phyloP scores from a whole-genome alignment of 2,888 invertebrate species.

The Drosophila pseudotakahashii region DNA sequence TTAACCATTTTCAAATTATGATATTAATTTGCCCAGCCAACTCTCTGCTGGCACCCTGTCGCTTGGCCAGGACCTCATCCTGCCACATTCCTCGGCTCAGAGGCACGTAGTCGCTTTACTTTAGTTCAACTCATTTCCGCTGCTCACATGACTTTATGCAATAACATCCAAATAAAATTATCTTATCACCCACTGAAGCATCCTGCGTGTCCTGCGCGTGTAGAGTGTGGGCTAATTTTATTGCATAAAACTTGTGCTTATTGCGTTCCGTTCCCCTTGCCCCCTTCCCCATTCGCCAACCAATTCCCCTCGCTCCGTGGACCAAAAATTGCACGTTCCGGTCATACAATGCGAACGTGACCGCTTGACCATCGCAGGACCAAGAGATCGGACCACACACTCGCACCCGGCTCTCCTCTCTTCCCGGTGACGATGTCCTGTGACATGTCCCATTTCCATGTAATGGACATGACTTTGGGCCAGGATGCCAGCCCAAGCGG shows the following conservation, averaged over 20 bases:
- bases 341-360: constrained; percentile 76
- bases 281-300: neutral
- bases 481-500: constrained; percentile 42
- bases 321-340: constrained; percentile 71
- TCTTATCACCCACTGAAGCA: constrained; percentile 72
- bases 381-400: constrained; percentile 24
- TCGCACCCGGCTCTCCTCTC: constrained; percentile 19
- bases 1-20: constrained; percentile 54
- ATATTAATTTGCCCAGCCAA: constrained; percentile 50
- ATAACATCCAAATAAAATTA: constrained; percentile 80
- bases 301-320: constrained; percentile 27
- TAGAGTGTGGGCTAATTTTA: constrained; percentile 69
- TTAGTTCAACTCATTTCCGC: constrained; percentile 77
- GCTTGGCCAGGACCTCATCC: neutral
- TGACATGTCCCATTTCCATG: constrained; percentile 58
- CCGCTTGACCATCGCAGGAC: constrained; percentile 62
- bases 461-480: constrained; percentile 65
- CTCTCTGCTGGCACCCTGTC: neutral
- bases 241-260: constrained; percentile 78
- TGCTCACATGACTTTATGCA: constrained; percentile 80
- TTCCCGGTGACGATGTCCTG: constrained; percentile 40
- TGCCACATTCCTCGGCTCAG: constrained; percentile 1
- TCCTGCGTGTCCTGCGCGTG: constrained; percentile 53
- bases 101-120: constrained; percentile 74
- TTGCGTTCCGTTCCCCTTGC: constrained; percentile 48